A percentile compares a stretch with the other conserved stretches of the same genome.
phyloP scores from a whole-genome alignment of 2,888 invertebrate species.

The Petrophora chlorosata region DNA sequence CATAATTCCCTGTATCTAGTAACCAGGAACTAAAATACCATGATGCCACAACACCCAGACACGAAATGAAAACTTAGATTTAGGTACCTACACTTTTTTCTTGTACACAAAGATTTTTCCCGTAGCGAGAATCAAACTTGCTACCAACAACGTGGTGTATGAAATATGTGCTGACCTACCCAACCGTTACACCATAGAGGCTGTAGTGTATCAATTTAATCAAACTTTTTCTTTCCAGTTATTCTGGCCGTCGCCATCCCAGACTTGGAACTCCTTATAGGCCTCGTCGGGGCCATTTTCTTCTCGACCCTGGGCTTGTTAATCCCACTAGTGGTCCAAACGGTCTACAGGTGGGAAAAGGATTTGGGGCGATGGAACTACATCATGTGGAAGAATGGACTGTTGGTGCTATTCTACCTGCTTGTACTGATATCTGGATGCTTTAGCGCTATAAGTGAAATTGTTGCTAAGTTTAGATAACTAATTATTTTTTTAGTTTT shows the following conservation, averaged over 20 bases:
- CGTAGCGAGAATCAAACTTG: no score
- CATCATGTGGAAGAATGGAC: constrained; percentile 86
- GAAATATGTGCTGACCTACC: no score
- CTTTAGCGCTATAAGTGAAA: constrained; percentile 57
- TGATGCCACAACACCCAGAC: no score
- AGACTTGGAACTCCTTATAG: constrained; percentile 92
- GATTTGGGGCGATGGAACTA: constrained; percentile 85
- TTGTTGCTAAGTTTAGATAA: constrained; percentile 45
- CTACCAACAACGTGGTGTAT: no score
- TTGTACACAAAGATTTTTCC: no score
- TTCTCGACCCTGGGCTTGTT: constrained; percentile 89
- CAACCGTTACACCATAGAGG: no score
- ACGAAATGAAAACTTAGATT: no score
- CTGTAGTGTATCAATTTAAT: no score
- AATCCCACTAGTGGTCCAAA: constrained; percentile 89
- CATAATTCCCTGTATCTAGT: no score
- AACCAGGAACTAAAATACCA: no score
- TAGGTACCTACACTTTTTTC: no score
- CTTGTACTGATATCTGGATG: constrained; percentile 67
- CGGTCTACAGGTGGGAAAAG: constrained; percentile 87
- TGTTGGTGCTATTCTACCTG: constrained; percentile 63
- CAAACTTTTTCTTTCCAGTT: constrained; percentile 84
- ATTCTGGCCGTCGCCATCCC: constrained; percentile 90
- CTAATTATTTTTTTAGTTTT: neutral
- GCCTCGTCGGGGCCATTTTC: constrained; percentile 92